phyloP scores from a whole-genome alignment of 1,140 invertebrate genomes.

The Aphelenchoides avenae region DNA sequence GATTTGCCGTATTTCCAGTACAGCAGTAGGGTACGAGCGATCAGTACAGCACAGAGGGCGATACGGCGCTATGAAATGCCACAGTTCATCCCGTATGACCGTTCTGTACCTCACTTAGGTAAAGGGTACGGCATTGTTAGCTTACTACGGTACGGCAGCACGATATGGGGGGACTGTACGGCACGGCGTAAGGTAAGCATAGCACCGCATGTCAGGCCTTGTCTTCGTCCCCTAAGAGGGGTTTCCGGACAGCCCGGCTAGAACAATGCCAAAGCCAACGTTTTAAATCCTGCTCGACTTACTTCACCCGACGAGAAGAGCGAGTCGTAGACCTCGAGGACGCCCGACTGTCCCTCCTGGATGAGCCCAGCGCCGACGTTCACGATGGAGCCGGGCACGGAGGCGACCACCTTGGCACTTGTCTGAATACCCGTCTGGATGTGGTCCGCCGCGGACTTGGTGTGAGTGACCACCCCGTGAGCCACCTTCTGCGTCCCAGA shows the following conservation, averaged over 20 bases:
- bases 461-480: slow-evolving; percentile 57
- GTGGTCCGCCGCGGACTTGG: slow-evolving; percentile 54
- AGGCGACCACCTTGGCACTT: slow-evolving; percentile 50
- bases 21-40: too few relatives aligned
- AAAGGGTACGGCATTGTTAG: too few relatives aligned
- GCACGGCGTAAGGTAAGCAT: too few relatives aligned
- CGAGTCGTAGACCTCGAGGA: slow-evolving; percentile 36
- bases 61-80: too few relatives aligned
- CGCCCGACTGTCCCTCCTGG: slow-evolving; percentile 40
- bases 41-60: too few relatives aligned
- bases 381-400: slow-evolving; percentile 40
- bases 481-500: slow-evolving; percentile 55
- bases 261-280: background rate
- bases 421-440: slow-evolving; percentile 52
- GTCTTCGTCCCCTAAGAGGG: slow-evolving; percentile 4
- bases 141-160: too few relatives aligned
- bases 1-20: too few relatives aligned
- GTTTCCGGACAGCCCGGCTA: background rate
- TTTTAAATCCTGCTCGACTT: background rate
- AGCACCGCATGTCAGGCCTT: background rate
- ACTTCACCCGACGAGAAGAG: slow-evolving; percentile 15
- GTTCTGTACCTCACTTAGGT: too few relatives aligned
- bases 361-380: slow-evolving; percentile 43
- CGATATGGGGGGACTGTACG: too few relatives aligned
- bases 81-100: too few relatives aligned